A percentile compares a stretch with the other conserved stretches of the same genome.
Conservation (phyloP, 2,113 vertebrate species). For the Pterocles gutturalis region DNA sequence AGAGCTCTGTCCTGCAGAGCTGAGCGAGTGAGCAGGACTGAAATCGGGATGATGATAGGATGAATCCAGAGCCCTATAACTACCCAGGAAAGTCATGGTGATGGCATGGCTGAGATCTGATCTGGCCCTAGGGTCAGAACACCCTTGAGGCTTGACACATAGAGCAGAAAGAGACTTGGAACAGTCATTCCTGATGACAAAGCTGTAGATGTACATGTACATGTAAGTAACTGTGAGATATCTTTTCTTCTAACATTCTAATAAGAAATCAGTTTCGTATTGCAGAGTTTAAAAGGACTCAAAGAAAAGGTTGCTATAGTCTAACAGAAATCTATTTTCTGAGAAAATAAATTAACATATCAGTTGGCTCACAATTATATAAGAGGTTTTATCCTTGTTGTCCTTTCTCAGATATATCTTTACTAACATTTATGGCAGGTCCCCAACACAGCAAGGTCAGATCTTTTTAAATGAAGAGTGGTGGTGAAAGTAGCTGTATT, state of each 20-base stretch:
- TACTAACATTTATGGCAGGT: background rate
- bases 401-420: background rate
- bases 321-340: background rate
- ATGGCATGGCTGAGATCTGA: background rate
- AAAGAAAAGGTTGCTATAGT: background rate
- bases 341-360: background rate
- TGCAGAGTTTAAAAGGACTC: background rate
- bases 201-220: background rate
- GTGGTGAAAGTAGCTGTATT: background rate
- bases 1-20: background rate
- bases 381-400: background rate
- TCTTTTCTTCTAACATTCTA: background rate
- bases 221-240: background rate
- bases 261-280: background rate
- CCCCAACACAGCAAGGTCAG: background rate
- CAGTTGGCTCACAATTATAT: background rate
- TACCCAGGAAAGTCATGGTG: accelerated
- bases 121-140: background rate
- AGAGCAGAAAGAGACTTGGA: background rate
- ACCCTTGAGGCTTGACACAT: background rate
- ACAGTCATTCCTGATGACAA: background rate
- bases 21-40: background rate
- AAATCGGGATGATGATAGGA: accelerated
- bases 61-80: background rate
- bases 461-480: background rate